phyloP scores from a whole-genome alignment of 2,888 invertebrate species.

The Lycophotia porphyrea region DNA sequence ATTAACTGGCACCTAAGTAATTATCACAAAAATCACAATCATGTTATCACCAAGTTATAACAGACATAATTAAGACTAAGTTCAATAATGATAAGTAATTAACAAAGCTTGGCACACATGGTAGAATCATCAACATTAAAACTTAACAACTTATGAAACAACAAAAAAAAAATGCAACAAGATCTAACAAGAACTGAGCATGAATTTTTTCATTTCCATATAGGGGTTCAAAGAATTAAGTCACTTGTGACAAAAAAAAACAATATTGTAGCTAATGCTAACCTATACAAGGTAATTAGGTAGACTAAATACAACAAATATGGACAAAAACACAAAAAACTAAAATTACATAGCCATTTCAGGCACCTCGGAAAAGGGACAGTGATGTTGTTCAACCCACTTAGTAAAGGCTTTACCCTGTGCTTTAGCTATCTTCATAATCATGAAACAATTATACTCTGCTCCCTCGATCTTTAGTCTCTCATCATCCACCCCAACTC shows the following conservation, averaged over 20 bases:
- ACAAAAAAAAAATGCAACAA: not conserved
- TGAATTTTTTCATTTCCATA: not conserved
- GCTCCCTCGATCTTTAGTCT: slow-evolving; percentile 12
- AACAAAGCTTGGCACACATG: not conserved
- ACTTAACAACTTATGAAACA: not conserved
- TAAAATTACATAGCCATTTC: slow-evolving; percentile 16
- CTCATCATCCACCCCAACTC: slow-evolving; percentile 1
- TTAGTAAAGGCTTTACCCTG: slow-evolving; percentile 11
- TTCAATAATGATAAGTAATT: not conserved
- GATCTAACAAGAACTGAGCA: not conserved
- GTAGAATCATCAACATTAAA: not conserved
- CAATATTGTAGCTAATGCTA: not conserved
- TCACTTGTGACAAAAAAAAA: not conserved
- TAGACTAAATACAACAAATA: not conserved
- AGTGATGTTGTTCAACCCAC: slow-evolving; percentile 30
- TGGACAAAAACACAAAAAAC: not conserved
- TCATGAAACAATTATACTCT: slow-evolving; percentile 41
- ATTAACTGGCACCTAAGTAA: not conserved
- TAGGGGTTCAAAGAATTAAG: not conserved
- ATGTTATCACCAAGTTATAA: not conserved
- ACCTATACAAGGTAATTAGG: not conserved
- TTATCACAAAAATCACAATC: slow-evolving; percentile 27
- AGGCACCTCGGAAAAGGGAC: slow-evolving; percentile 30
- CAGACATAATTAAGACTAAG: not conserved
- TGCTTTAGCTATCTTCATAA: slow-evolving; percentile 24